phyloP scores from a whole-genome alignment of 2,113 vertebrate species.

The Promerops cafer region DNA sequence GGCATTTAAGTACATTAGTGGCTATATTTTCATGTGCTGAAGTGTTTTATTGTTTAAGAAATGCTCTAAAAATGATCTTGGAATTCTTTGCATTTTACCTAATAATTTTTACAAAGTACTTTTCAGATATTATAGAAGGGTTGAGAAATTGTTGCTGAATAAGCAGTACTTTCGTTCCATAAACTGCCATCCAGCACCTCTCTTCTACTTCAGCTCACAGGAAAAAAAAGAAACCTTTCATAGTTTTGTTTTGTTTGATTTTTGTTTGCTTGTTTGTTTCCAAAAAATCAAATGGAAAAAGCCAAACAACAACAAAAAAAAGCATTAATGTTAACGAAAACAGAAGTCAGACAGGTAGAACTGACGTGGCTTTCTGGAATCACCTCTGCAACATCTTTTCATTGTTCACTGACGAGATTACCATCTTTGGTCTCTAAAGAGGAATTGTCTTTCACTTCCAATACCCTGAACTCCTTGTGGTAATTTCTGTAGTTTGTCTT shows the following conservation, averaged over 20 bases:
- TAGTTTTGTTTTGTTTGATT: neutral
- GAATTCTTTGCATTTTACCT: neutral
- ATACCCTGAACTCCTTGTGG: neutral
- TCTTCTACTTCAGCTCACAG: neutral
- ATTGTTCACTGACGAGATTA: neutral
- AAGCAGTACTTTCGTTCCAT: neutral
- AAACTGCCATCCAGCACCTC: neutral
- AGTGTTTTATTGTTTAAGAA: neutral
- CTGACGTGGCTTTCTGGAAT: neutral
- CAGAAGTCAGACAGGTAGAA: neutral
- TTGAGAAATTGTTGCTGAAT: neutral
- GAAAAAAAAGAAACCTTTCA: neutral
- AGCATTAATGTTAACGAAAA: neutral
- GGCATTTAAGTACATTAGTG: neutral
- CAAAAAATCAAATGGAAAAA: neutral
- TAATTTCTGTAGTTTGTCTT: neutral
- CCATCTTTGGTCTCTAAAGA: neutral
- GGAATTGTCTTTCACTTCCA: neutral
- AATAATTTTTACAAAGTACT: neutral
- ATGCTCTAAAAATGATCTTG: neutral
- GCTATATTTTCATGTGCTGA: neutral
- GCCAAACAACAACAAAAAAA: rapidly evolving
- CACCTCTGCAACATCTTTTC: neutral
- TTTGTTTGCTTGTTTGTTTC: neutral
- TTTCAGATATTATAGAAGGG: neutral